Evolutionary conservation across 2,797 vertebrate genomes (phyloP).

Genomic region (Mus caroli): DNA sequence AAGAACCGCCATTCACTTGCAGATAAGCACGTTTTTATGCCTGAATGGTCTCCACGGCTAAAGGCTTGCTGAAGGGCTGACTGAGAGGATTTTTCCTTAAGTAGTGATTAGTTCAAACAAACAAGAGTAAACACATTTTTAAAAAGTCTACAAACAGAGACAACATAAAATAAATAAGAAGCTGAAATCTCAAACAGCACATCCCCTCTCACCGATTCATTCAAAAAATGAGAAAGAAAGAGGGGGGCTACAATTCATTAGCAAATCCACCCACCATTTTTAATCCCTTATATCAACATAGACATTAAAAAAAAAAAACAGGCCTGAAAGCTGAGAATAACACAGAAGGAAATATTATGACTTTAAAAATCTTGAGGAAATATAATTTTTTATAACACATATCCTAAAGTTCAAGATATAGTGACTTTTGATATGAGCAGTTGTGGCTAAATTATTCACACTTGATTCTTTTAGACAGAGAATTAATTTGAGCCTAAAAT

Average conservation of each 20-base stretch:
- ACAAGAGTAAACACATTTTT: slow-evolving; percentile 90
- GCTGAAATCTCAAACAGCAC: slow-evolving; percentile 4
- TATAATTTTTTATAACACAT: neutral
- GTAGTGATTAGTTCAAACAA: slow-evolving; percentile 91
- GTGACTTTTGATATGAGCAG: neutral
- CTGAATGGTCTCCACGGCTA: slow-evolving; percentile 92
- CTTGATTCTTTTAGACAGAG: neutral
- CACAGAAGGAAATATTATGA: neutral
- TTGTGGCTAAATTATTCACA: neutral
- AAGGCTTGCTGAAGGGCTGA: slow-evolving; percentile 89
- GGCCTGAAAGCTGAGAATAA: neutral
- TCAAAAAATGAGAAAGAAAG: neutral
- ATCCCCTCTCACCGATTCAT: neutral
- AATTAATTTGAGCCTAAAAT: neutral
- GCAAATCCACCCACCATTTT: slow-evolving; percentile 72
- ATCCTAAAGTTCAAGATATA: neutral
- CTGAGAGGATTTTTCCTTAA: slow-evolving; percentile 84
- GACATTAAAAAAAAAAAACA: slow-evolving; percentile 46
- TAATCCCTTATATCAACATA: slow-evolving; percentile 70
- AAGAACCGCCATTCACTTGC: slow-evolving; percentile 99
- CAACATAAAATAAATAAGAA: slow-evolving; percentile 86
- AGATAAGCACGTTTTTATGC: slow-evolving; percentile 99
- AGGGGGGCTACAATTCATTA: slow-evolving; percentile 51
- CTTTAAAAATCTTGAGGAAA: neutral
- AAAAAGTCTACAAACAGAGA: slow-evolving; percentile 82